These are phyloP conservation scores for Theretra japonica DNA, from an alignment of 2,888 invertebrate species.

Conservation along the genomic window DNA sequence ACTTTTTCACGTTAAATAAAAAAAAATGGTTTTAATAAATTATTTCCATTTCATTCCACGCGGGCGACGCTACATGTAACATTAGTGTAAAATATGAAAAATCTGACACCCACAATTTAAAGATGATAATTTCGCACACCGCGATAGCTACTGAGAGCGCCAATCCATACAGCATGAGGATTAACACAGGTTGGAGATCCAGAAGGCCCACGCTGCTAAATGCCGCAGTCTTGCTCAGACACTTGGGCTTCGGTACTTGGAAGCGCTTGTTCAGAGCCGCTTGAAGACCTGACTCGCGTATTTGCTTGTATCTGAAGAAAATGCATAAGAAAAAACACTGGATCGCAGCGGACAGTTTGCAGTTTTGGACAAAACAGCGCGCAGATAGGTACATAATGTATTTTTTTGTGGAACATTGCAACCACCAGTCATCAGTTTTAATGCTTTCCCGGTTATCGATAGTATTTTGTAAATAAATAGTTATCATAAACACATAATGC, in stretches of 20 bases:
- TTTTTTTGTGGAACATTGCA: too few relatives aligned
- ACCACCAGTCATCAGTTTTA: too few relatives aligned
- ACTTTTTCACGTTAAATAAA: too few relatives aligned
- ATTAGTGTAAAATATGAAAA: too few relatives aligned
- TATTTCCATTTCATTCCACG: too few relatives aligned
- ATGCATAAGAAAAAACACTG: background rate
- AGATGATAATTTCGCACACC: constrained; percentile 50
- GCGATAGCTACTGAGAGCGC: constrained; percentile 53
- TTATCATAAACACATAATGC: too few relatives aligned
- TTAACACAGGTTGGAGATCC: constrained; percentile 74
- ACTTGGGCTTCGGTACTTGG: constrained; percentile 60
- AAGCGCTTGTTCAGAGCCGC: constrained; percentile 55
- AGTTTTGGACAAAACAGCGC: background rate
- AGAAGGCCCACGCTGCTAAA: constrained; percentile 79
- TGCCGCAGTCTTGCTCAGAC: constrained; percentile 54
- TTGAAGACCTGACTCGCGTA: constrained; percentile 85
- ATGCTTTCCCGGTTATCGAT: too few relatives aligned
- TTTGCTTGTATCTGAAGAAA: constrained; percentile 71
- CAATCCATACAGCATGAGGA: constrained; percentile 72
- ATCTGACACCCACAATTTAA: constrained; percentile 49
- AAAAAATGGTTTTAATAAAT: too few relatives aligned
- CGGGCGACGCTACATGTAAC: too few relatives aligned
- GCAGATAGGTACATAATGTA: too few relatives aligned
- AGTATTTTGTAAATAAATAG: too few relatives aligned
- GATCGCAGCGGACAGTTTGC: background rate